Evolutionary conservation across 1,140 invertebrate genomes (phyloP).

Genomic region (Drosophila busckii): DNA sequence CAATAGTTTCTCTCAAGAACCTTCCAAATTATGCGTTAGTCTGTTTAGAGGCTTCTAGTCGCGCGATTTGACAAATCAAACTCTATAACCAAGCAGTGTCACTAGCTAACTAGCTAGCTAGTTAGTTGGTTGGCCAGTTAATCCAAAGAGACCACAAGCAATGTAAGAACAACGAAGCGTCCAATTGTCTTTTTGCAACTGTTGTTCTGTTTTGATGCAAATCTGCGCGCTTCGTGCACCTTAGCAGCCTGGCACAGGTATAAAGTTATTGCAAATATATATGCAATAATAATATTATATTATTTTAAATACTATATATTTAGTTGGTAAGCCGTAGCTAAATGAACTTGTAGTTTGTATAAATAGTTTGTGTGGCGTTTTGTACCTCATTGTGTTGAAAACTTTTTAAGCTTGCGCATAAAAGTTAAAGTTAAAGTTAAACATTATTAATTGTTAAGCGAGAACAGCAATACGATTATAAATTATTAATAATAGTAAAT

Average conservation of each 20-base stretch:
- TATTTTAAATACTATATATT: slow-evolving; percentile 2
- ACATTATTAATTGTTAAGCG: slow-evolving; percentile 22
- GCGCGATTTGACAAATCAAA: no score
- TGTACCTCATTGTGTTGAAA: slow-evolving; percentile 72
- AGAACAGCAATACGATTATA: slow-evolving; percentile 61
- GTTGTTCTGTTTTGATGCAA: slow-evolving; percentile 79
- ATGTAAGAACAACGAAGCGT: slow-evolving; percentile 79
- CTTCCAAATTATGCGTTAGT: no score
- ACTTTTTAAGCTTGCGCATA: slow-evolving; percentile 42
- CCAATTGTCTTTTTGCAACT: slow-evolving; percentile 79
- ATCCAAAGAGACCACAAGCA: slow-evolving; percentile 77
- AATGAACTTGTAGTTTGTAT: slow-evolving; percentile 41
- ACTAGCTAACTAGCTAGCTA: no score
- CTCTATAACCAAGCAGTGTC: no score
- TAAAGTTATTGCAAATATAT: slow-evolving; percentile 7
- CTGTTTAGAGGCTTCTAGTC: no score
- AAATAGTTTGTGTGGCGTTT: slow-evolving; percentile 43
- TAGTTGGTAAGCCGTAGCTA: slow-evolving; percentile 28
- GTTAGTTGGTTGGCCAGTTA: no score
- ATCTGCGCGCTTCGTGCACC: slow-evolving; percentile 46
- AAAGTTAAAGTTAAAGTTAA: slow-evolving; percentile 32
- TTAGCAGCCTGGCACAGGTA: slow-evolving; percentile 56
- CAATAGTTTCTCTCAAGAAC: neutral
- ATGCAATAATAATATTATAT: slow-evolving; percentile 1
- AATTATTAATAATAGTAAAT: slow-evolving; percentile 50